These are phyloP conservation scores for Epinephelus lanceolatus DNA, from an alignment of 2,113 vertebrate genomes.

Conservation along the genomic window DNA sequence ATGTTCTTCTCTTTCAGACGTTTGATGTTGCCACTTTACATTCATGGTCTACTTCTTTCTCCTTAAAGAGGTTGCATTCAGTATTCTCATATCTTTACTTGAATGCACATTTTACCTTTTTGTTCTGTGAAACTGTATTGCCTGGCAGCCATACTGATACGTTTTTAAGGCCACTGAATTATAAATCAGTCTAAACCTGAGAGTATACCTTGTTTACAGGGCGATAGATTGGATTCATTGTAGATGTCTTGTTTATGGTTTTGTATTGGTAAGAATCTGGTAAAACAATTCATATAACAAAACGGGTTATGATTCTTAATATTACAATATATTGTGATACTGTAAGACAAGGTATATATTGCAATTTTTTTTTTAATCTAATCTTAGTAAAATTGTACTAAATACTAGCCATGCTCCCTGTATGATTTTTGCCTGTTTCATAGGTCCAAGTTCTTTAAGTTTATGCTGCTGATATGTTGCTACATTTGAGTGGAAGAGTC, in stretches of 20 bases:
- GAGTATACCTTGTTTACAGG: neutral
- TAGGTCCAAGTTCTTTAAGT: no score
- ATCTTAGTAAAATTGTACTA: no score
- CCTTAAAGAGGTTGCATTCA: neutral
- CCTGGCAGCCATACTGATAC: neutral
- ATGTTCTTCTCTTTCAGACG: conserved; percentile 32
- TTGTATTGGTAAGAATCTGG: no score
- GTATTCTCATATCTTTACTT: neutral
- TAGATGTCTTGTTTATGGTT: neutral
- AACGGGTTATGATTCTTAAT: no score
- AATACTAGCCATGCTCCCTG: no score
- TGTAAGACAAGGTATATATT: no score
- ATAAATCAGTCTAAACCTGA: neutral
- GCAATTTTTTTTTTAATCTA: no score
- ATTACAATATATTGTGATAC: no score
- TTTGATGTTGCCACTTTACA: conserved; percentile 49
- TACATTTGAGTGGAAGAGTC: no score
- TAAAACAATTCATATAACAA: no score
- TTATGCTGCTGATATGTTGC: no score
- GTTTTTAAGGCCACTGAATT: neutral
- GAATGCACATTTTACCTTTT: neutral
- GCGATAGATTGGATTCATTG: neutral
- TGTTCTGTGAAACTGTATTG: neutral
- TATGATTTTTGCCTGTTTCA: no score
- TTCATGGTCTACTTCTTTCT: conserved; percentile 40